A percentile compares a stretch with the other conserved stretches of the same genome.
Conservation (phyloP, 2,888 invertebrate genomes). For the Megamerina dolium region DNA sequence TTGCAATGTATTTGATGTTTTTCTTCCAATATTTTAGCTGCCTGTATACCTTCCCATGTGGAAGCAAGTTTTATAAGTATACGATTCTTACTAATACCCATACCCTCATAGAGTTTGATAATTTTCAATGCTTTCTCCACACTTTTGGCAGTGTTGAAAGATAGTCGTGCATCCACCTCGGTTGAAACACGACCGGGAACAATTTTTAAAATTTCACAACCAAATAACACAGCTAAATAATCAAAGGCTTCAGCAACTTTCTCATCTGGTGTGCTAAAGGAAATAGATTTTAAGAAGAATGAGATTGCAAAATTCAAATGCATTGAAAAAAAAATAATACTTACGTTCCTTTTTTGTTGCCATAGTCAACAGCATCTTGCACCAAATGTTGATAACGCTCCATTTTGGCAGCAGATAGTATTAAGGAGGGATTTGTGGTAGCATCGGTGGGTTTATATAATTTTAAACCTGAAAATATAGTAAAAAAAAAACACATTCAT, state of each 20-base stretch:
- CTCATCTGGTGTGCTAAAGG: constrained; percentile 13
- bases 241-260: constrained; percentile 70
- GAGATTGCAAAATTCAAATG: too few species aligned
- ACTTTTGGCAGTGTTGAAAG: constrained; percentile 89
- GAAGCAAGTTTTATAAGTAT: constrained; percentile 96
- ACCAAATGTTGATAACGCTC: constrained; percentile 88
- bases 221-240: constrained; percentile 91
- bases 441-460: constrained; percentile 98
- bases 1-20: constrained; percentile 96
- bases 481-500: constrained; percentile 21
- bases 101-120: constrained; percentile 82
- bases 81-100: constrained; percentile 85
- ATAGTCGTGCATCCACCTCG: constrained; percentile 55
- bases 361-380: constrained; percentile 85
- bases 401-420: constrained; percentile 88
- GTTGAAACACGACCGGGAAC: constrained; percentile 76
- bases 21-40: constrained; percentile 87
- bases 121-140: constrained; percentile 83
- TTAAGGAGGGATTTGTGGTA: constrained; percentile 97
- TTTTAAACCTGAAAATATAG: constrained; percentile 88
- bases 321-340: too few species aligned
- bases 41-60: constrained; percentile 99
- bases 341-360: constrained; percentile 60
- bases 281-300: background rate
- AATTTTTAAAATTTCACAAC: constrained; percentile 93